Evolutionary conservation across 2,797 vertebrate species (phyloP).

Genomic region (Diceros bicornis): DNA sequence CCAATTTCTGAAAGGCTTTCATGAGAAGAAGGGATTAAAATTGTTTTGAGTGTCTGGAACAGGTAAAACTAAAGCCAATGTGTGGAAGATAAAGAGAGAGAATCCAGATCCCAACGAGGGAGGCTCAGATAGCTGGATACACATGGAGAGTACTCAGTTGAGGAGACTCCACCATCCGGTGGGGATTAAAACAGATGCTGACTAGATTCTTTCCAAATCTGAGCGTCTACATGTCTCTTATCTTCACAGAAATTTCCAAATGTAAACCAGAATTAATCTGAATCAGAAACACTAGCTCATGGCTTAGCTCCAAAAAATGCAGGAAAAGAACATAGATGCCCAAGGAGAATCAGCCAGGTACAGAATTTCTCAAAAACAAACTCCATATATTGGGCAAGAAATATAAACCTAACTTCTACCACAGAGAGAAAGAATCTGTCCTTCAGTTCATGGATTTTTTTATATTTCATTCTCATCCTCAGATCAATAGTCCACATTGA

Average conservation of each 20-base stretch:
- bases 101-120: not conserved
- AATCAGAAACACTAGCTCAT: not conserved
- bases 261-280: slow-evolving; percentile 3
- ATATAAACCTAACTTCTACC: not conserved
- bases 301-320: not conserved
- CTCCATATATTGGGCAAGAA: not conserved
- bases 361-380: slow-evolving; percentile 5
- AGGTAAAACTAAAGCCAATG: not conserved
- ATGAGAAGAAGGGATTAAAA: not conserved
- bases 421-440: not conserved
- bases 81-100: not conserved
- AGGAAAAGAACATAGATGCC: not conserved
- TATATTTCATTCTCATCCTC: not conserved
- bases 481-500: not conserved
- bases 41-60: not conserved
- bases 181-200: not conserved
- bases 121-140: not conserved
- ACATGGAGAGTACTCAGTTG: accelerated
- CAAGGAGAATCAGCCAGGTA: not conserved
- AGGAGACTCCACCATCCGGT: not conserved
- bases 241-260: slow-evolving; percentile 56
- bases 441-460: not conserved
- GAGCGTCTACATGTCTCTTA: not conserved
- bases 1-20: not conserved
- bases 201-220: not conserved